Conservation (phyloP, 2,888 invertebrate genomes). For the Sarcophaga caerulescens region DNA sequence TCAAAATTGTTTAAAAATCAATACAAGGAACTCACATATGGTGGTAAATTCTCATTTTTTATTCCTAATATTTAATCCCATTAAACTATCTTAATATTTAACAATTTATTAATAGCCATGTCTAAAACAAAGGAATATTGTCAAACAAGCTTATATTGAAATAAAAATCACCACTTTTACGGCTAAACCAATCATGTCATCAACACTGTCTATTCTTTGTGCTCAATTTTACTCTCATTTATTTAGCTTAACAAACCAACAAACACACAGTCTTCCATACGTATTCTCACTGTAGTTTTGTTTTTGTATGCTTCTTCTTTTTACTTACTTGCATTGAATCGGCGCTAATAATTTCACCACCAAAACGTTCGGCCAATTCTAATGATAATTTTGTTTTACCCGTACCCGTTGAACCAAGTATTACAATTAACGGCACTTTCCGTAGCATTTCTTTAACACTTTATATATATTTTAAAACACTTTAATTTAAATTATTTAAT, state of each 20-base stretch:
- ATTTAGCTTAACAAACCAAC: not conserved
- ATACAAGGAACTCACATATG: no score
- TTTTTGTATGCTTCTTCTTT: not conserved
- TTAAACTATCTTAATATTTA: no score
- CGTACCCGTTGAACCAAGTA: slow-evolving; percentile 97
- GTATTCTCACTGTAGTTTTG: not conserved
- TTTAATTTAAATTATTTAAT: slow-evolving; percentile 44
- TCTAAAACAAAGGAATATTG: no score
- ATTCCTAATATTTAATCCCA: no score
- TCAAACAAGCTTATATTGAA: no score
- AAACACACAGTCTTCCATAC: no score
- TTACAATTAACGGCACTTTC: slow-evolving; percentile 89
- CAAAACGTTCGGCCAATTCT: slow-evolving; percentile 92
- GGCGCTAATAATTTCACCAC: slow-evolving; percentile 96
- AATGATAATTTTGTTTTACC: slow-evolving; percentile 98
- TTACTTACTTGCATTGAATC: slow-evolving; percentile 97
- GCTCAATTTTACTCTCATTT: slow-evolving; percentile 5
- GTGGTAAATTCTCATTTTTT: no score
- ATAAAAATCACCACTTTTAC: no score
- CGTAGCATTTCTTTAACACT: slow-evolving; percentile 78
- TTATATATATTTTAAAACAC: slow-evolving; percentile 31
- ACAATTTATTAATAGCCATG: no score
- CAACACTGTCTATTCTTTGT: slow-evolving; percentile 10
- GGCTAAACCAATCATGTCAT: not conserved
- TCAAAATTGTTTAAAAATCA: no score